Evolutionary conservation across 1,140 invertebrate genomes (phyloP).

Genomic region (Zophobas morio): DNA sequence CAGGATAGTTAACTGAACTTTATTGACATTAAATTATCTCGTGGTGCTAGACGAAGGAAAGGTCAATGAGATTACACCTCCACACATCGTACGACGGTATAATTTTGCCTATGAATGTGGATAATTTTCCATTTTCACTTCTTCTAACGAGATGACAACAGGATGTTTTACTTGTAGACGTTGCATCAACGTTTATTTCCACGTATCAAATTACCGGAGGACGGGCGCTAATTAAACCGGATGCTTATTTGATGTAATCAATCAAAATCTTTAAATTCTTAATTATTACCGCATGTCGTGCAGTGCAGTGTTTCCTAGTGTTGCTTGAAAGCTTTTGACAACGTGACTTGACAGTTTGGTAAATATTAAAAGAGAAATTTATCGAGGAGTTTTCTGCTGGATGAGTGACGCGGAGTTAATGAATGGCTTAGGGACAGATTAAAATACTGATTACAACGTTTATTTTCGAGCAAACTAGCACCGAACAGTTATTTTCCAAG

Average conservation of each 20-base stretch:
- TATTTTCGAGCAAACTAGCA: too few species aligned
- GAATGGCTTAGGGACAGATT: too few species aligned
- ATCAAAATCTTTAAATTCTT: slow-evolving; percentile 38
- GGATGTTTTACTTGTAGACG: slow-evolving; percentile 1
- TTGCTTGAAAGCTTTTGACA: slow-evolving; percentile 17
- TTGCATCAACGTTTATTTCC: slow-evolving; percentile 13
- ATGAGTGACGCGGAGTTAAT: too few species aligned
- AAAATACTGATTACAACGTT: too few species aligned
- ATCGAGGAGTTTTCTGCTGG: too few species aligned
- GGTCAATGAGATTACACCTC: slow-evolving; percentile 21
- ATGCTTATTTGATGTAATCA: slow-evolving; percentile 25
- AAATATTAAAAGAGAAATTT: not conserved
- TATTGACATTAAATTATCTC: slow-evolving; percentile 32
- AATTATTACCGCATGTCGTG: slow-evolving; percentile 30
- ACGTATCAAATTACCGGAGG: not conserved
- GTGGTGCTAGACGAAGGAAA: slow-evolving; percentile 3
- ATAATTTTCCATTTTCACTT: slow-evolving; percentile 24
- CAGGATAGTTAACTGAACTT: slow-evolving; percentile 23
- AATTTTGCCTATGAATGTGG: slow-evolving; percentile 19
- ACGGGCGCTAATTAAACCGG: slow-evolving; percentile 32
- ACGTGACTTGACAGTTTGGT: slow-evolving; percentile 9
- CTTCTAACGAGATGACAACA: slow-evolving; percentile 3
- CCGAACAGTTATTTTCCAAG: too few species aligned
- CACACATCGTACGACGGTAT: not conserved
- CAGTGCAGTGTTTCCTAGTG: slow-evolving; percentile 21